phyloP scores from a whole-genome alignment of 2,888 invertebrate species.

The Buathra laborator region DNA sequence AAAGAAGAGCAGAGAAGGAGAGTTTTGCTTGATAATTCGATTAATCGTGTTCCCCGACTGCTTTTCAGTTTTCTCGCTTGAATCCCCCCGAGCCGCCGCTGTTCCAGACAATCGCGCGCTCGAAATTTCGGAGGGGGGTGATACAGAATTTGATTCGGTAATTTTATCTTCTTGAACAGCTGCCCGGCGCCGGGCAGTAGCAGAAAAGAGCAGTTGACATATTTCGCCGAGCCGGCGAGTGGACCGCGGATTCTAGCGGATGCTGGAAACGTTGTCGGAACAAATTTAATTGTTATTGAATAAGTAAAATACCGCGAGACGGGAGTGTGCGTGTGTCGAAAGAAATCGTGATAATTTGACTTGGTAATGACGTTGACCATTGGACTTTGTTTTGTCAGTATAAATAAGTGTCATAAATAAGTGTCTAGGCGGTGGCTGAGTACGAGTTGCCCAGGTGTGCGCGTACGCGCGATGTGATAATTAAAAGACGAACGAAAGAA shows the following conservation, averaged over 20 bases:
- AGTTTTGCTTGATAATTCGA: too few species aligned
- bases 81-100: too few species aligned
- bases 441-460: background rate
- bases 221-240: background rate
- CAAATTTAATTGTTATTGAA: background rate
- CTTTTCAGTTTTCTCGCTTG: too few species aligned
- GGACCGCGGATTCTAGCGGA: background rate
- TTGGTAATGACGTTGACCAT: conserved; percentile 63
- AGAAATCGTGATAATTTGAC: conserved; percentile 51
- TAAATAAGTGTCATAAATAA: conserved; percentile 39
- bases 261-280: background rate
- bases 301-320: conserved; percentile 16
- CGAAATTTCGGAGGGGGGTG: too few species aligned
- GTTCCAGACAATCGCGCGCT: too few species aligned
- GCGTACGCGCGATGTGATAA: background rate
- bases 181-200: background rate
- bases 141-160: background rate
- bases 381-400: conserved; percentile 67
- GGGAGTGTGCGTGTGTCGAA: background rate
- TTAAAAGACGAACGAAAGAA: conserved; percentile 15
- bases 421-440: conserved; percentile 57
- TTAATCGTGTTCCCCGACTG: too few species aligned
- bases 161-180: background rate
- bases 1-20: too few species aligned
- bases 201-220: background rate